Evolutionary conservation across 1,140 invertebrate genomes (phyloP).

Genomic region (Psix sp.): DNA sequence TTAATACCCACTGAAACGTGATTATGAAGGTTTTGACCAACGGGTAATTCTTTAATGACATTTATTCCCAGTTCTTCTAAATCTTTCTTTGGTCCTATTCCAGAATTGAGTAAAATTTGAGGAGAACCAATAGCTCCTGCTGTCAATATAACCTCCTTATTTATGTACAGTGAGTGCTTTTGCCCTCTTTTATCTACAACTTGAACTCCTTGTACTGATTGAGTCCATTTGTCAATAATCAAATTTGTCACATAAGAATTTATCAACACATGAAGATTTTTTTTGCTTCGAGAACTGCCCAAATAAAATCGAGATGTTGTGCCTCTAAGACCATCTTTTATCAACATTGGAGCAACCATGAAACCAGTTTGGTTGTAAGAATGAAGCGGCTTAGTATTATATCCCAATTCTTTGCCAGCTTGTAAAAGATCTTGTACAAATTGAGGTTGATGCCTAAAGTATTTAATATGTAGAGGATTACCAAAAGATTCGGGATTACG

Average conservation of each 20-base stretch:
- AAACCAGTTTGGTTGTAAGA: constrained; percentile 80
- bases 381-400: constrained; percentile 82
- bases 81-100: constrained; percentile 81
- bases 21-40: constrained; percentile 80
- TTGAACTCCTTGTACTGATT: constrained; percentile 80
- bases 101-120: constrained; percentile 83
- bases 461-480: constrained; percentile 74
- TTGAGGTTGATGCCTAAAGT: constrained; percentile 77
- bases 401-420: constrained; percentile 84
- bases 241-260: constrained; percentile 75
- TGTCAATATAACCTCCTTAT: constrained; percentile 82
- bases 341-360: constrained; percentile 77
- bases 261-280: constrained; percentile 74
- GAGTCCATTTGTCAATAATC: constrained; percentile 75
- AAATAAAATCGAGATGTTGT: constrained; percentile 77
- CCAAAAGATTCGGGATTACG: constrained; percentile 38
- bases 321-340: constrained; percentile 79
- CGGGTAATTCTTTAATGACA: constrained; percentile 76
- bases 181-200: constrained; percentile 75
- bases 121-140: constrained; percentile 84
- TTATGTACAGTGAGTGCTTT: constrained; percentile 58
- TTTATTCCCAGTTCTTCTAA: constrained; percentile 76
- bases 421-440: constrained; percentile 80
- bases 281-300: constrained; percentile 69
- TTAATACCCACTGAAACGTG: constrained; percentile 74